Evolutionary conservation across 1,140 invertebrate species (phyloP).

Genomic region (Drosophila pseudoobscura): DNA sequence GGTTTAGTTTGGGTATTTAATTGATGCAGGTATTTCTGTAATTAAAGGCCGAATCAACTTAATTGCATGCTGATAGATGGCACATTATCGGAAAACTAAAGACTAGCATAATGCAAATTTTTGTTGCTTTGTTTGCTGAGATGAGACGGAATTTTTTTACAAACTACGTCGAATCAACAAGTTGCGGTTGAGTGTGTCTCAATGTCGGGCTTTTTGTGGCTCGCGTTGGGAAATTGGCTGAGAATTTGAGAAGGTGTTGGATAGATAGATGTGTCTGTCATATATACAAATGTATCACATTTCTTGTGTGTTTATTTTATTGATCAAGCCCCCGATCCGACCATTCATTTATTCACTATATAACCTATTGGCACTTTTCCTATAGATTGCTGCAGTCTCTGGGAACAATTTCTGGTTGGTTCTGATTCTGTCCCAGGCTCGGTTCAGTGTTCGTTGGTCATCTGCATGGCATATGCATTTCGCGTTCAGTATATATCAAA

Average conservation of each 20-base stretch:
- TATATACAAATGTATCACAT: too few relatives aligned
- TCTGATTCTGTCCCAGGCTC: neutral
- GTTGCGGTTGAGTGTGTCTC: slow-evolving; percentile 25
- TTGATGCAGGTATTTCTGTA: slow-evolving; percentile 6
- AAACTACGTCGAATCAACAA: slow-evolving; percentile 24
- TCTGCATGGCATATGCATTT: slow-evolving; percentile 43
- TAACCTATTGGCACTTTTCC: slow-evolving; percentile 11
- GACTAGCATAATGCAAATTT: slow-evolving; percentile 1
- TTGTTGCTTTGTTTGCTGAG: neutral
- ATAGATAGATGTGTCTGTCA: neutral
- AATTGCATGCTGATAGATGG: slow-evolving; percentile 18
- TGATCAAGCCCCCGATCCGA: too few relatives aligned
- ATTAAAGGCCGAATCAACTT: slow-evolving; percentile 17
- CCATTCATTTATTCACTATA: neutral
- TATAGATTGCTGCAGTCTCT: neutral
- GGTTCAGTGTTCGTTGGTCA: slow-evolving; percentile 28
- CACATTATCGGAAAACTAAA: slow-evolving; percentile 25
- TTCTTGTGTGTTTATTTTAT: too few relatives aligned
- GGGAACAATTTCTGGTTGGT: neutral
- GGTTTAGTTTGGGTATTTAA: slow-evolving; percentile 8
- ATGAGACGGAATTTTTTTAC: slow-evolving; percentile 11
- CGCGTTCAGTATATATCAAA: slow-evolving; percentile 12
- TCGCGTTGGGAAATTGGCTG: neutral
- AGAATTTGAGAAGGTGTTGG: slow-evolving; percentile 19
- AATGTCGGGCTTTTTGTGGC: slow-evolving; percentile 21